Evolutionary conservation across 2,797 vertebrate species (phyloP).

Genomic region (Ctenochaetus hawaiiensis): DNA sequence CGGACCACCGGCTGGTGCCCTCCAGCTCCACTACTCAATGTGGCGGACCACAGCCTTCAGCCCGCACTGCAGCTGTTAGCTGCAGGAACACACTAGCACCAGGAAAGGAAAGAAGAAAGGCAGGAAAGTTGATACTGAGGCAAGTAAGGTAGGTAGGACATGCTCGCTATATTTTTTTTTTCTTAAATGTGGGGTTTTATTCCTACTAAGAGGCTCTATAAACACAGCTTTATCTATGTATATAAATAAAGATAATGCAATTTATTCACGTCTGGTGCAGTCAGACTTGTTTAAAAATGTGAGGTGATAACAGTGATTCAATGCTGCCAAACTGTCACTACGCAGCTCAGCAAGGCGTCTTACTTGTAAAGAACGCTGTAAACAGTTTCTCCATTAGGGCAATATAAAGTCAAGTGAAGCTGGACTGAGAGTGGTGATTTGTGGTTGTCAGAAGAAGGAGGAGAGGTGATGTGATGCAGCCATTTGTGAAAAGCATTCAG

Average conservation of each 20-base stretch:
- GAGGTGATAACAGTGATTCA: conserved; percentile 51
- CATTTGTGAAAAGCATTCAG: conserved; percentile 67
- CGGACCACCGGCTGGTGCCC: conserved; percentile 60
- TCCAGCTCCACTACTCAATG: conserved; percentile 46
- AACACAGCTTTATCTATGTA: conserved; percentile 30
- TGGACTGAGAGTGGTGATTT: conserved; percentile 52
- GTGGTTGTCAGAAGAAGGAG: conserved; percentile 54
- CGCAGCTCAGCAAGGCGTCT: conserved; percentile 2
- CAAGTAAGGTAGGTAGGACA: neutral
- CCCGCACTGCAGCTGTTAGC: conserved; percentile 50
- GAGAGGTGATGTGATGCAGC: conserved; percentile 64
- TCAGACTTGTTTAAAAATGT: conserved; percentile 39
- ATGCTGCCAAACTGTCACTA: conserved; percentile 17
- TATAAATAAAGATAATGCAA: conserved; percentile 23
- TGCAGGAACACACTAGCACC: conserved; percentile 13
- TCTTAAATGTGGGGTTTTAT: neutral
- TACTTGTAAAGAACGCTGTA: conserved; percentile 36
- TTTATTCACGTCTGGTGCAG: conserved; percentile 23
- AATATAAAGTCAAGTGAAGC: conserved; percentile 60
- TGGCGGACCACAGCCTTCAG: conserved; percentile 56
- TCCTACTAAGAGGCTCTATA: conserved; percentile 18
- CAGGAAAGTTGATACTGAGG: conserved; percentile 17
- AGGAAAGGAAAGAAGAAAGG: conserved; percentile 20
- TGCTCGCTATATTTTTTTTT: neutral
- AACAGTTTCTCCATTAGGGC: conserved; percentile 59